Base-by-base conservation (phyloP, 2,113 vertebrate species). In the Oreochromis aureus region DNA sequence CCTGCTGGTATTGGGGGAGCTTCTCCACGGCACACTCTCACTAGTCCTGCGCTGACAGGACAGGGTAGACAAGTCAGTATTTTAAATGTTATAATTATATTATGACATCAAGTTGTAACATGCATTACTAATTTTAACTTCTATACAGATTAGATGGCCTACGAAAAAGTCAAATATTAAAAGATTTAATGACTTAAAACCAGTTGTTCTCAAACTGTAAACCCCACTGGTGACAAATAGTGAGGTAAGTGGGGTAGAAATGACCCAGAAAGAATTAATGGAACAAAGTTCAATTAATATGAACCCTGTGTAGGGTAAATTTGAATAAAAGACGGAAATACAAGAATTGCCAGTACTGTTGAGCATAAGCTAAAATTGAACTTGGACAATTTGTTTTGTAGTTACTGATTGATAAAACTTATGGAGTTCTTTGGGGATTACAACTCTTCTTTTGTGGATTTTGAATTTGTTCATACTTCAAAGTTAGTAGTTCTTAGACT, bases 61-160 rank as follows among this genome's bases (percentile, higher is more conserved):
- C 98, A 98, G 95, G 98, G 98, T 44, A 96, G 98, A 95, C 98
- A 98, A 96, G 98, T 98, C 5, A 96, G 97, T 92, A 81, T 79
- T 73, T 11, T 34, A 39, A 18, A 30, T 32, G 4, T 32, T 32
- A 51, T 30, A 51, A 19, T 53, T 32, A 9, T n/a, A 53, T 78
- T 34, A 13, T 78, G 48, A 53, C 73, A 53, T 34, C 6, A 78
- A n/a, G 1, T n/a, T 78, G 46, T 53, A 53, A 78, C 73, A 78
- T 78, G 73, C 27, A 53, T 53, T 78, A 53, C 73, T 53, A 53
- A 51, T 19, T 13, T 2, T 53, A 53, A 78, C 41, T 48, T 30
- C 22, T 2, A 0, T 46, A 7, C 15, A 48, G 41, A 73, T 46
- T 48, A 73, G 22, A 36, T 11, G 22, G 5, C 69, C 15, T 30